Base-by-base conservation (phyloP, 2,113 vertebrate genomes). In the Ictalurus punctatus region DNA sequence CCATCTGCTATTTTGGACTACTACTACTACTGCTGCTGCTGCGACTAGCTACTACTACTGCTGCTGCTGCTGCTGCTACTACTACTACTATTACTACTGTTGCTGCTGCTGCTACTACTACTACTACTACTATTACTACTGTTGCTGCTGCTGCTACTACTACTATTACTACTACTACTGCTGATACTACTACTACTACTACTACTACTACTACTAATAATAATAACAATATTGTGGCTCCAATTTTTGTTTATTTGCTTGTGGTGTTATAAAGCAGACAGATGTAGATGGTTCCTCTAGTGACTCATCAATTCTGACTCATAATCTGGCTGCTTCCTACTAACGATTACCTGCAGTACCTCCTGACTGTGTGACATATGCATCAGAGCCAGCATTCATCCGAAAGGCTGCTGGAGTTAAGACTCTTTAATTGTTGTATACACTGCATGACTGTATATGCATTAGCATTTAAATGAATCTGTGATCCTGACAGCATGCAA, bases 401-500 rank as follows among this genome's bases (percentile, higher is more conserved):
- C 13, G 6, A 34, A 71, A 69, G 30, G 44, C 65, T 81, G 63
- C 79, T 88, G 48, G 86, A 65, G 48, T 82, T 59, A 83, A 88
- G 54, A 71, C 73, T 56, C 48, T 74, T 63, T 83, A 86, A 88
- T 89, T 83, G 12, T 89, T 87, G 86, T 91, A 59, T 74, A 89
- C 25, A 74, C 84, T 69, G 21, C 73, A 87, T 48, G 58, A 89
- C 56, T 89, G 84, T 89, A 86, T 86, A 82, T 84, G 80, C 78
- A 91, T 91, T 91, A 87, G 89, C 71, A 91, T 91, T 91, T 76
- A 89, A 89, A 89, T 89, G 73, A 89, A 67, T 86, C 80, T 86
- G 54, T 83, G 88, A 61, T 56, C 69, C 69, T 14, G 67, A 89
- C 58, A 91, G 90, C 86, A 85, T 83, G 79, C 78, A 34, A 44